These are phyloP conservation scores for Dicrurus megarhynchus DNA, from an alignment of 2,113 vertebrate genomes.

Conservation along the genomic window DNA sequence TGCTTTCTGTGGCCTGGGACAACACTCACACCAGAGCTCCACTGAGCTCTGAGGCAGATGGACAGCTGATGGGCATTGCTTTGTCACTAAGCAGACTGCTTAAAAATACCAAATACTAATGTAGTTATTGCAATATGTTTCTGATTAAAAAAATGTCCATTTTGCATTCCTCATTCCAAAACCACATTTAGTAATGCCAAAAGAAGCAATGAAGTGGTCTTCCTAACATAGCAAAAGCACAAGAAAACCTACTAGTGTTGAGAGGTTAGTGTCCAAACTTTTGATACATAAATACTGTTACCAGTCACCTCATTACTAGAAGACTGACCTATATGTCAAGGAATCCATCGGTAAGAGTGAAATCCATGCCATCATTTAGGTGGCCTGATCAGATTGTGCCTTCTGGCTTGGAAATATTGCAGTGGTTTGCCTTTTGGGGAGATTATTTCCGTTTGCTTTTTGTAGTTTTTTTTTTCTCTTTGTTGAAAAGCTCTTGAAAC, in stretches of 20 bases:
- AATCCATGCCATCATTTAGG: not conserved
- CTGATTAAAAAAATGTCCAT: not conserved
- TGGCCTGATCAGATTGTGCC: not conserved
- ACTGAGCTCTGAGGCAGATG: not conserved
- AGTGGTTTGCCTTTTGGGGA: not conserved
- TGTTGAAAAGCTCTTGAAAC: not conserved
- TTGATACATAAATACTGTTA: not conserved
- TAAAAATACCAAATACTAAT: not conserved
- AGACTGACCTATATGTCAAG: not conserved
- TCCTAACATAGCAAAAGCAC: not conserved
- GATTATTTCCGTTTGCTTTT: not conserved
- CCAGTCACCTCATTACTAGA: not conserved
- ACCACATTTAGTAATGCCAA: not conserved
- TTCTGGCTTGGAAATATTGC: not conserved
- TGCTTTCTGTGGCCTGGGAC: not conserved
- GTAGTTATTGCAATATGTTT: slow-evolving; percentile 2
- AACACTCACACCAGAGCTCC: not conserved
- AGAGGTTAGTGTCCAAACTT: not conserved
- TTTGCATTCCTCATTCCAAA: slow-evolving; percentile 13
- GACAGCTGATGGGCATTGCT: not conserved
- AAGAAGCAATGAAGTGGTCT: slow-evolving; percentile 3
- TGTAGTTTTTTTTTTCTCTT: not conserved
- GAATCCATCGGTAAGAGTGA: not conserved
- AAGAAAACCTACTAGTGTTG: not conserved
- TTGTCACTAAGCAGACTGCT: not conserved